These are phyloP conservation scores for Albula glossodonta DNA, from an alignment of 2,113 vertebrate species.

Conservation along the genomic window DNA sequence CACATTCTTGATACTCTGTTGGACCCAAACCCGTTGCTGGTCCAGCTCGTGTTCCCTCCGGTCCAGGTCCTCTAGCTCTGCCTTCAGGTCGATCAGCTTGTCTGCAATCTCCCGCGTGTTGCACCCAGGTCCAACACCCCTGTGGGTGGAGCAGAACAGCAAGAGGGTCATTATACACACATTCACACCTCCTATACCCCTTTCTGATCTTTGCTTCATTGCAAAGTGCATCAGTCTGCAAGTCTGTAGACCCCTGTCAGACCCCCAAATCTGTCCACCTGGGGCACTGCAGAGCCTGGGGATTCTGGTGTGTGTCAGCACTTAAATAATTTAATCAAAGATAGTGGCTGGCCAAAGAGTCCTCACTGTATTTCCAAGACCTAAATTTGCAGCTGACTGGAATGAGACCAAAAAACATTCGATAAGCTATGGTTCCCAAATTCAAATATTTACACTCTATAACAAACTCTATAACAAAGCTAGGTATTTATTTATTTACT, in stretches of 20 bases:
- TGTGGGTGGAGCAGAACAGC: slow-evolving; percentile 49
- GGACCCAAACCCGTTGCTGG: slow-evolving; percentile 96
- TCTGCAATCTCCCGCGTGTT: slow-evolving; percentile 97
- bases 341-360: too few species aligned
- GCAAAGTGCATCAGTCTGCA: neutral
- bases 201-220: neutral
- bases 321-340: too few species aligned
- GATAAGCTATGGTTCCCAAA: too few species aligned
- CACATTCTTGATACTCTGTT: slow-evolving; percentile 97
- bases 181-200: neutral
- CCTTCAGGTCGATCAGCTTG: slow-evolving; percentile 95
- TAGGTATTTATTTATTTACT: too few species aligned
- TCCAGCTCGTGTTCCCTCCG: slow-evolving; percentile 90
- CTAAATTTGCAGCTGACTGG: too few species aligned
- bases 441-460: too few species aligned
- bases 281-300: too few species aligned
- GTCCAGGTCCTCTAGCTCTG: slow-evolving; percentile 92
- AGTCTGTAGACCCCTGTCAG: neutral
- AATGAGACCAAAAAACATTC: too few species aligned
- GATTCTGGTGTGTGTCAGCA: too few species aligned
- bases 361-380: too few species aligned
- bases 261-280: too few species aligned
- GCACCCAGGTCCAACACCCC: slow-evolving; percentile 95
- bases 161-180: neutral
- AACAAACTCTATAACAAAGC: too few species aligned